A percentile compares a stretch with the other conserved stretches of the same genome.
phyloP scores from a whole-genome alignment of 2,113 vertebrate genomes.

The Mesoclemmys tuberculata region DNA sequence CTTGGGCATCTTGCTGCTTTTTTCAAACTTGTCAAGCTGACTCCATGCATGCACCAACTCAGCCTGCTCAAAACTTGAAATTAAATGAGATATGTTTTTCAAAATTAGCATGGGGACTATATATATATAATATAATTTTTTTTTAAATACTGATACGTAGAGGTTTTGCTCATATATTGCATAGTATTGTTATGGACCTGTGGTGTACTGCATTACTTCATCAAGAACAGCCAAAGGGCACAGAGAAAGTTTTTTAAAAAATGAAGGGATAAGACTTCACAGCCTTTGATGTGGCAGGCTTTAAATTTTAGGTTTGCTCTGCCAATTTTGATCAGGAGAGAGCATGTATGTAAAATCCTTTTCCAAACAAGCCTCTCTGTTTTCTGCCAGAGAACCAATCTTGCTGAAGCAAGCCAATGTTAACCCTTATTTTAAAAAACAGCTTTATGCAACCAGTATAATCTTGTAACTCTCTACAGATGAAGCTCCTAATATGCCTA shows the following conservation, averaged over 20 bases:
- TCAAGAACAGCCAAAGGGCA: neutral
- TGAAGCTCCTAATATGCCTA: neutral
- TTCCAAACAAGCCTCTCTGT: slow-evolving; percentile 53
- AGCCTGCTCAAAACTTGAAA: neutral
- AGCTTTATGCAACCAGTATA: neutral
- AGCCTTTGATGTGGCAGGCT: slow-evolving; percentile 53
- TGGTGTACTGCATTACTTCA: neutral
- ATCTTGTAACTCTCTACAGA: neutral
- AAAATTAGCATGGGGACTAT: neutral
- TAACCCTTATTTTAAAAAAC: slow-evolving; percentile 35
- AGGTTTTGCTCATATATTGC: neutral
- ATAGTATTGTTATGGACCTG: neutral
- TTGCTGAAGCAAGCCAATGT: slow-evolving; percentile 2
- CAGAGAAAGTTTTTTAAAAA: neutral
- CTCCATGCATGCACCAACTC: neutral
- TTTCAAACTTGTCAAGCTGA: neutral
- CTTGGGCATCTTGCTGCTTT: neutral
- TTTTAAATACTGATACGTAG: neutral
- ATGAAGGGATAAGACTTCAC: neutral
- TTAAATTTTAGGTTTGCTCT: slow-evolving; percentile 53
- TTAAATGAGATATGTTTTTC: neutral
- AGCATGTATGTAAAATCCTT: slow-evolving; percentile 56
- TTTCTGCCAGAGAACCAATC: slow-evolving; percentile 42
- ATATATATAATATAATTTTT: neutral
- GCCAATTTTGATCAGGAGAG: slow-evolving; percentile 37